Evolutionary conservation across 2,888 invertebrate species (phyloP), one percentile per base, ranked within the genome.

Genomic region (Pocota personata): DNA sequence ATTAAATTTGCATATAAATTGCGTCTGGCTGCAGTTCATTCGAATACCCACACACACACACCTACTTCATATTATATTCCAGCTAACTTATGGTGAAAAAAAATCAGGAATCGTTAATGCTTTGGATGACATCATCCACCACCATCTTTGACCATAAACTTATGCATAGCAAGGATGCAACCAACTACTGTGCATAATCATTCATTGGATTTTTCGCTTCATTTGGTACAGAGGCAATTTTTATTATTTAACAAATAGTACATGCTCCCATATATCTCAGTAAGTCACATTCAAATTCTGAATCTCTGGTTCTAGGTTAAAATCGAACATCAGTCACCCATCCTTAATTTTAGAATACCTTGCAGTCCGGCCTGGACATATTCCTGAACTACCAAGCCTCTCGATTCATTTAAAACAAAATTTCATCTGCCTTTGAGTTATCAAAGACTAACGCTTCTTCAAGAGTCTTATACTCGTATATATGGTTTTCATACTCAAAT

Each of bases 1-100:
- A 90, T 90, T 89, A 89, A 90, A 90, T 90, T 90, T 91, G 91
- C 91, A 91, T 90, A 90, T 91, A 90, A 90, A 90, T 90, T 90
- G 90, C 90, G 90, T 90, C 90, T 90, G 89, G 88, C 88, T 88
- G 88, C 88, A 88, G 62, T 35, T 71, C 55, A 86, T 79, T 73
- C 66, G 19, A n/a, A n/a, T 75, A 55, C 32, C n/a, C 48, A 72
- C 58, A 40, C 19, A 37, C 19, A 46, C 58, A 40, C 27, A 37
- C 8, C 27, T 32, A 37, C 24, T 19, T 35, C 6, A 14, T 46
- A 27, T 52, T 35, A 52, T 21, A 60, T 32, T 67, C 57, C 43
- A 52, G 55, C 46, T 35, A 40, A 62, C 24, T 40, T 50, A 52
- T 35, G 55, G 35, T 60, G 8, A 37, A 67, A 62, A 67, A 73